Conservation (phyloP, 2,888 invertebrate genomes). For the Nasonia oneida region DNA sequence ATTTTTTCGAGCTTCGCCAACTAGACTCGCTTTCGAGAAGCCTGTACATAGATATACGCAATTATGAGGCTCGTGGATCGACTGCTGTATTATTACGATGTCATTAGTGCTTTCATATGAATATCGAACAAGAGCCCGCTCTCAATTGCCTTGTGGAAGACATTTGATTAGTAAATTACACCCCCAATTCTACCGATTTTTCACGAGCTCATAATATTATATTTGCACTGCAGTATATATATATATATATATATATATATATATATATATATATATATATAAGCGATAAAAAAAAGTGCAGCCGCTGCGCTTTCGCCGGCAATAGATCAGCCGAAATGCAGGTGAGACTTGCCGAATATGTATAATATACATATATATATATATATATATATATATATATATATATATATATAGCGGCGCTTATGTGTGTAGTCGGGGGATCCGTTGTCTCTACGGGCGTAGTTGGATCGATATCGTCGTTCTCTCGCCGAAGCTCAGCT, state of each 20-base stretch:
- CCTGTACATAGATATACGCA: not conserved
- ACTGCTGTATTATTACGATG: conserved; percentile 18
- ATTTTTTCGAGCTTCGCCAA: not conserved
- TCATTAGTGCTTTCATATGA: conserved; percentile 19
- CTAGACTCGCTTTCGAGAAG: not conserved
- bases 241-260: no score
- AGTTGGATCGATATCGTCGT: conserved; percentile 53
- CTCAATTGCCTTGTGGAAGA: not conserved
- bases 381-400: not conserved
- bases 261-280: no score
- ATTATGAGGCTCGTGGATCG: conserved; percentile 42
- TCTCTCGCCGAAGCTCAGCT: not conserved
- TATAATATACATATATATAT: not conserved
- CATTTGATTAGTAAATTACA: not conserved
- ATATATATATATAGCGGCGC: not conserved
- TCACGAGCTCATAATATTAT: no score
- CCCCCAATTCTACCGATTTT: not conserved
- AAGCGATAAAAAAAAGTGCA: not conserved
- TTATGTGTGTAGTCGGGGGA: conserved; percentile 1
- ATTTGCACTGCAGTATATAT: no score
- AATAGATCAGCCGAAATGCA: conserved; percentile 31
- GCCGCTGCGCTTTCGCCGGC: not conserved
- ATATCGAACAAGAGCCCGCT: not conserved
- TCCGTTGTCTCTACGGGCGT: conserved; percentile 44
- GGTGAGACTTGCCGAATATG: not conserved